These are phyloP conservation scores for Platanista minor DNA, from an alignment of 2,113 vertebrate species.

Conservation along the genomic window DNA sequence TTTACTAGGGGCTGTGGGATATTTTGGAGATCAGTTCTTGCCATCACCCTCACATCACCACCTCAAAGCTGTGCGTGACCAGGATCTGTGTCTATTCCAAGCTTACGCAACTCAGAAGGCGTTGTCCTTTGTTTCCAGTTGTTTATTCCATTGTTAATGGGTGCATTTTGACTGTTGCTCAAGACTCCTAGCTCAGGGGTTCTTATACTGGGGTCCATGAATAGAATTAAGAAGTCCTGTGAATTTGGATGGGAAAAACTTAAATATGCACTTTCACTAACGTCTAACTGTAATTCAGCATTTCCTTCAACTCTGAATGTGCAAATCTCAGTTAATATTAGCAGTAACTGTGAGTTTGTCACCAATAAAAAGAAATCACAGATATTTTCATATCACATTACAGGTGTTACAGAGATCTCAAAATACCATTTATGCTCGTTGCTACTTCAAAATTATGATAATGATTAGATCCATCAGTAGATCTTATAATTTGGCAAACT, in stretches of 20 bases:
- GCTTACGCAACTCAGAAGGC: not conserved
- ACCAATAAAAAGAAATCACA: not conserved
- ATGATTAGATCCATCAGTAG: not conserved
- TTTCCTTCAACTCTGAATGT: not conserved
- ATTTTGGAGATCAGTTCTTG: not conserved
- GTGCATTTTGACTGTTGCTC: not conserved
- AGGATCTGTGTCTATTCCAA: not conserved
- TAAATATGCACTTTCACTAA: not conserved
- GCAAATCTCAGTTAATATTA: not conserved
- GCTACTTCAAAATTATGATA: not conserved
- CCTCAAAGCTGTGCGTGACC: not conserved
- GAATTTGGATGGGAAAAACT: constrained; percentile 27
- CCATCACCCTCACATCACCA: not conserved
- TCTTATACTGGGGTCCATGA: not conserved
- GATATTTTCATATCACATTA: not conserved
- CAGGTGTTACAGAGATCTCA: not conserved
- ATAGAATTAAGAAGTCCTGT: not conserved
- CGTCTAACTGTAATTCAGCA: not conserved
- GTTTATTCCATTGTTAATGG: not conserved
- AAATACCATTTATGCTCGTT: not conserved
- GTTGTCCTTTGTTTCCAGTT: not conserved
- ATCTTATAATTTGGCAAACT: not conserved
- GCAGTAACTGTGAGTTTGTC: not conserved
- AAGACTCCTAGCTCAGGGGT: not conserved
- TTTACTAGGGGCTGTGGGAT: not conserved